These are phyloP conservation scores for Labeo catla DNA, from an alignment of 2,113 vertebrate species.

Conservation along the genomic window DNA sequence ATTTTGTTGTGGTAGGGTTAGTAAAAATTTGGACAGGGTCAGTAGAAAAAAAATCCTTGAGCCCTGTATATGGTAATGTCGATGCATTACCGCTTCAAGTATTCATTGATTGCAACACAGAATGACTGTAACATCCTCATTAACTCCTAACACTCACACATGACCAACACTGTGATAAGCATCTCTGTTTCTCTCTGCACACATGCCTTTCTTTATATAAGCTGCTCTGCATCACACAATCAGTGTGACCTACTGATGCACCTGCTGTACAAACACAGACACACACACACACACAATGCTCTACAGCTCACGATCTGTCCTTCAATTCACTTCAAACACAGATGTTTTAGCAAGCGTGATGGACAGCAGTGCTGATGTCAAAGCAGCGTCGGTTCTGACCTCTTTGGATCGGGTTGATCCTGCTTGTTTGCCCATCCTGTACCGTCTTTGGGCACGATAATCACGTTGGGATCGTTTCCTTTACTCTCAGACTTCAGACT, in stretches of 20 bases:
- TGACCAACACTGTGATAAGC: background rate
- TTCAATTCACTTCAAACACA: background rate
- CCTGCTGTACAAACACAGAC: background rate
- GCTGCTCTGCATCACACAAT: background rate
- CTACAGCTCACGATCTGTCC: background rate
- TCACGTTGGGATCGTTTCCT: constrained; percentile 99
- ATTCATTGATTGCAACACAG: too few relatives aligned
- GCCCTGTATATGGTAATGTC: too few relatives aligned
- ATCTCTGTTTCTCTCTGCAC: background rate
- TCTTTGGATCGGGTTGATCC: constrained; percentile 99
- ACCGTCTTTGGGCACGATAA: constrained; percentile 99
- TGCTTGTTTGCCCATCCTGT: constrained; percentile 99
- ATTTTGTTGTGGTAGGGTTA: too few relatives aligned
- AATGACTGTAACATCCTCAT: background rate
- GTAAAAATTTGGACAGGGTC: too few relatives aligned
- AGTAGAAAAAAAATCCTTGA: too few relatives aligned
- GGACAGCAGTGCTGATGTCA: background rate
- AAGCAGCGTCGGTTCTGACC: constrained; percentile 66
- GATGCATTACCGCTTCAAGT: too few relatives aligned
- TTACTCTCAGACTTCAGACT: constrained; percentile 99
- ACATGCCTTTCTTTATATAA: background rate
- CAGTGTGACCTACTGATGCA: background rate
- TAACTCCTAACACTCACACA: background rate
- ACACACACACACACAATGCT: background rate
- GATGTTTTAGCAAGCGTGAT: background rate